Conservation (phyloP, 1,140 invertebrate genomes). For the Paracyclopina nana region DNA sequence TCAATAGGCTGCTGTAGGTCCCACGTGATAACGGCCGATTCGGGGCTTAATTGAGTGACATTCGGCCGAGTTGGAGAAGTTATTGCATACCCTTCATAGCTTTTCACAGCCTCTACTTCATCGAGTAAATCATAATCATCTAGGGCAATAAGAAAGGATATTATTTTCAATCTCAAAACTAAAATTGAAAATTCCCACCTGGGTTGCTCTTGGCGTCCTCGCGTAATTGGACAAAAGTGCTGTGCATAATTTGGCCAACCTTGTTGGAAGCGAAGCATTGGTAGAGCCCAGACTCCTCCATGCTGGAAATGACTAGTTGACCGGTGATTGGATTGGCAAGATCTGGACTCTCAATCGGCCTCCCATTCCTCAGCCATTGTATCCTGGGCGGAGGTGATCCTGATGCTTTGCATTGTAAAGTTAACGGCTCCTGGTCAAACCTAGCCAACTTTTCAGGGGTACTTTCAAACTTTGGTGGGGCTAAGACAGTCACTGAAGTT, state of each 20-base stretch:
- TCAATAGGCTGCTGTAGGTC: constrained; percentile 52
- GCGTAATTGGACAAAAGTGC: constrained; percentile 48
- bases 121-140: neutral
- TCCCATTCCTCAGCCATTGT: constrained; percentile 65
- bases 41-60: constrained; percentile 58
- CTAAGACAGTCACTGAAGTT: constrained; percentile 23
- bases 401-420: constrained; percentile 40
- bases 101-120: too few species aligned
- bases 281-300: constrained; percentile 61
- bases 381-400: constrained; percentile 49
- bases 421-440: constrained; percentile 40
- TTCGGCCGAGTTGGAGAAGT: constrained; percentile 62
- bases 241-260: constrained; percentile 43
- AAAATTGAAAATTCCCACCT: neutral
- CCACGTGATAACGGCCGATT: constrained; percentile 85
- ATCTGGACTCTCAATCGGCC: constrained; percentile 32
- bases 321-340: constrained; percentile 21
- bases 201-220: constrained; percentile 40
- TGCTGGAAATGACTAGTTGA: too few species aligned
- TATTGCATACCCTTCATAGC: too few species aligned
- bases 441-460: constrained; percentile 35
- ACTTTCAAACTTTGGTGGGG: constrained; percentile 37
- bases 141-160: constrained; percentile 23
- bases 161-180: constrained; percentile 21
- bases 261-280: constrained; percentile 68